Evolutionary conservation across 1,140 invertebrate genomes (phyloP).

Genomic region (Battus philenor): DNA sequence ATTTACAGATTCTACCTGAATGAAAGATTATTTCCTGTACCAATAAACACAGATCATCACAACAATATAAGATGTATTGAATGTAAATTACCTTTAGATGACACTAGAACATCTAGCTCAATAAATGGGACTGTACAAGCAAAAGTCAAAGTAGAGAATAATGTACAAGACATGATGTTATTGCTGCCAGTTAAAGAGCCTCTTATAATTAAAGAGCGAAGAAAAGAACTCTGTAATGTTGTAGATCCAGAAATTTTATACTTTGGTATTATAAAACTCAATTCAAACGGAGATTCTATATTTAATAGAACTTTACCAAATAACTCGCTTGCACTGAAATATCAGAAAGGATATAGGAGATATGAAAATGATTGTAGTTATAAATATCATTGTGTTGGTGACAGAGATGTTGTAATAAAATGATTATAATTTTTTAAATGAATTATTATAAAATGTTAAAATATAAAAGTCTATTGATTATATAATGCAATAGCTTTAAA

Average conservation of each 20-base stretch:
- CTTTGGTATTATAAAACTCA: conserved; percentile 56
- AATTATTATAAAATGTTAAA: not conserved
- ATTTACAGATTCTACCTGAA: conserved; percentile 65
- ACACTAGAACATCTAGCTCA: conserved; percentile 19
- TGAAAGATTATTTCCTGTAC: conserved; percentile 56
- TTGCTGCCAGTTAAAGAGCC: conserved; percentile 54
- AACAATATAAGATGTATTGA: conserved; percentile 51
- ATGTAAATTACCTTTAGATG: conserved; percentile 50
- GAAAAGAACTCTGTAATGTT: conserved; percentile 27
- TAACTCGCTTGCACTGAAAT: conserved; percentile 57
- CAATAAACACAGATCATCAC: conserved; percentile 45
- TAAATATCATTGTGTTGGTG: conserved; percentile 33
- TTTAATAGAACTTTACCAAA: conserved; percentile 41
- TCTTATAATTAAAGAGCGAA: conserved; percentile 52
- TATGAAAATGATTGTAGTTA: conserved; percentile 23
- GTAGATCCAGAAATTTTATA: conserved; percentile 40
- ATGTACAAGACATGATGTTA: conserved; percentile 48
- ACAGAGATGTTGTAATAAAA: conserved; percentile 45
- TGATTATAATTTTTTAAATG: conserved; percentile 17
- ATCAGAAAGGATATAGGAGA: conserved; percentile 59
- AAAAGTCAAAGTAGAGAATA: conserved; percentile 52
- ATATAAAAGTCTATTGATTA: too few relatives aligned
- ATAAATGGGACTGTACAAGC: conserved; percentile 59
- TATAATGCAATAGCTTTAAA: too few relatives aligned
- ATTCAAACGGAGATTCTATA: conserved; percentile 41